Conservation (phyloP, 2,888 invertebrate species). For the Elmis aenea region DNA sequence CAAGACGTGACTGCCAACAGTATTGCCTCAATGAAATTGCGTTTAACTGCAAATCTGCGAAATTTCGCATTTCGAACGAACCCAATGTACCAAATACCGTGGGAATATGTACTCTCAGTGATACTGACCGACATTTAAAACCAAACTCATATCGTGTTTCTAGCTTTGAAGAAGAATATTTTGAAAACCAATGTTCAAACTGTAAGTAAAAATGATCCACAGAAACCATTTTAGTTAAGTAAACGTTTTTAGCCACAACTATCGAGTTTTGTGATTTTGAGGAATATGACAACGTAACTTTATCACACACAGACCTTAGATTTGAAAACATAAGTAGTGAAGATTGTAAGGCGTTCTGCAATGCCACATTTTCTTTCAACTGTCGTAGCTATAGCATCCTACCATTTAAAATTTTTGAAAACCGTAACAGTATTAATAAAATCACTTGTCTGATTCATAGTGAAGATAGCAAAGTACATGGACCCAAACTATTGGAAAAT, state of each 20-base stretch:
- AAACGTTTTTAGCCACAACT: slow-evolving; percentile 41
- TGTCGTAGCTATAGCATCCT: slow-evolving; percentile 65
- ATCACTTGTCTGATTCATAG: slow-evolving; percentile 67
- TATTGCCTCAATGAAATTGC: slow-evolving; percentile 52
- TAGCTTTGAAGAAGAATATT: slow-evolving; percentile 71
- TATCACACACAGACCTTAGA: slow-evolving; percentile 59
- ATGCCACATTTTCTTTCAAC: slow-evolving; percentile 58
- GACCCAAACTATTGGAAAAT: slow-evolving; percentile 63
- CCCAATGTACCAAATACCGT: slow-evolving; percentile 27
- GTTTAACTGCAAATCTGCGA: slow-evolving; percentile 54
- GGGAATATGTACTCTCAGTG: slow-evolving; percentile 68
- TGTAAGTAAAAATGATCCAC: slow-evolving; percentile 13
- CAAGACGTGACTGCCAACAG: slow-evolving; percentile 65
- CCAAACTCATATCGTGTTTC: slow-evolving; percentile 75
- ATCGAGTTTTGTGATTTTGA: slow-evolving; percentile 71
- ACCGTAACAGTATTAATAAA: slow-evolving; percentile 24
- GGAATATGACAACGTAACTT: slow-evolving; percentile 64
- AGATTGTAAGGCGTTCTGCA: slow-evolving; percentile 56
- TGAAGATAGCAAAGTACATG: slow-evolving; percentile 75
- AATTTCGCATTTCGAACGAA: slow-evolving; percentile 42
- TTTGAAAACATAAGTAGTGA: slow-evolving; percentile 50
- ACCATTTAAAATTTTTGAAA: slow-evolving; percentile 17
- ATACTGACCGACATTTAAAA: slow-evolving; percentile 67
- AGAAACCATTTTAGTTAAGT: slow-evolving; percentile 3
- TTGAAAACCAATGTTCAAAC: slow-evolving; percentile 76